Percentiles rank a stretch among this genome's conserved stretches.
These are phyloP conservation scores for Spilosoma lubricipeda DNA, from an alignment of 2,888 invertebrate genomes.

Conservation along the genomic window DNA sequence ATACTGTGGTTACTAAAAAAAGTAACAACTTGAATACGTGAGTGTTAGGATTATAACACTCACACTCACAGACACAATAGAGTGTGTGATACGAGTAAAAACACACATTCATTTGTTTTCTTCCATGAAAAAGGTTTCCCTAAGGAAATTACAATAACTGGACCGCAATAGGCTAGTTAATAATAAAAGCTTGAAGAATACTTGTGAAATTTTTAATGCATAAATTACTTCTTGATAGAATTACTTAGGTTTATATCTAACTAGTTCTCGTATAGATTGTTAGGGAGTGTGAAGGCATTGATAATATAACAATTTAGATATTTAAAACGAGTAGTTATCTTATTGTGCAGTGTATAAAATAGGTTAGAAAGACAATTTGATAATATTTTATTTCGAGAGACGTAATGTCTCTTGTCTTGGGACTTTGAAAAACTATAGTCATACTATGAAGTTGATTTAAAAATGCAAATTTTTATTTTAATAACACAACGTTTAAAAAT, in stretches of 20 bases:
- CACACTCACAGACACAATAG: too few relatives aligned
- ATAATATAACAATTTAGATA: not conserved
- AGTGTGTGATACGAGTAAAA: constrained; percentile 14
- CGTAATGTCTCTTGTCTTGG: not conserved
- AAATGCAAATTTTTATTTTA: not conserved
- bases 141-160: constrained; percentile 48
- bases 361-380: too few relatives aligned
- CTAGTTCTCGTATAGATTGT: not conserved
- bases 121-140: constrained; percentile 30
- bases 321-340: not conserved
- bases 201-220: not conserved
- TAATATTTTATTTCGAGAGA: too few relatives aligned
- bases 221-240: not conserved
- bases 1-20: not conserved
- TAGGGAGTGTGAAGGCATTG: not conserved
- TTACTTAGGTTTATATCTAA: not conserved
- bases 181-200: constrained; percentile 25
- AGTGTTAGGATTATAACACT: not conserved
- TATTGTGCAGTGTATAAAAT: not conserved
- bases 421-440: not conserved
- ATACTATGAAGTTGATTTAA: not conserved
- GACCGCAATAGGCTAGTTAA: constrained; percentile 29
- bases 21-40: not conserved
- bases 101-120: constrained; percentile 26
- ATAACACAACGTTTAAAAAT: not conserved